phyloP scores from a whole-genome alignment of 2,888 invertebrate genomes.

The Acanthacorydalis orientalis region DNA sequence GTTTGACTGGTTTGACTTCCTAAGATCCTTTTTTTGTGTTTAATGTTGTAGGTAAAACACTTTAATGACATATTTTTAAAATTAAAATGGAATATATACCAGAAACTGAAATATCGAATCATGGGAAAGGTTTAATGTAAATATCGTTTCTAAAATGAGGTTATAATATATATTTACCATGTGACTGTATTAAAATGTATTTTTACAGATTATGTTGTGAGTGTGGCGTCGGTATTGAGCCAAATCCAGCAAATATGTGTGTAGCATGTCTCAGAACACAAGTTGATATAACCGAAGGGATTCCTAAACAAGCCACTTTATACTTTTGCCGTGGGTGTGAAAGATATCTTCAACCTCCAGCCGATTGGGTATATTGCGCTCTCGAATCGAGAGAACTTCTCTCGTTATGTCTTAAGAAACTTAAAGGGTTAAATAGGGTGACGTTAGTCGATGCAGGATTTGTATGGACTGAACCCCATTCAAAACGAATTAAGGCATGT shows the following conservation, averaged over 20 bases:
- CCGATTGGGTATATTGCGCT: constrained; percentile 69
- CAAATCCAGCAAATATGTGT: constrained; percentile 97
- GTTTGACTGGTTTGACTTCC: no score
- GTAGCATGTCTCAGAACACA: constrained; percentile 80
- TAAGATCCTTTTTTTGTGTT: no score
- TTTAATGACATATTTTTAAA: no score
- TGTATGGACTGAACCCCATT: constrained; percentile 98
- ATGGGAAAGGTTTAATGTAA: no score
- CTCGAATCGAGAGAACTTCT: constrained; percentile 86
- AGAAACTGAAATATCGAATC: no score
- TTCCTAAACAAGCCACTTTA: constrained; percentile 82
- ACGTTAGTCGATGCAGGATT: constrained; percentile 92
- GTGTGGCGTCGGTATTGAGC: constrained; percentile 80
- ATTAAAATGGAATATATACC: no score
- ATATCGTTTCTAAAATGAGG: no score
- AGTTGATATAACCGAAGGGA: constrained; percentile 90
- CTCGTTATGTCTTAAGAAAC: constrained; percentile 75
- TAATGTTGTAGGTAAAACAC: no score
- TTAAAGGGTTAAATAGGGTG: constrained; percentile 78
- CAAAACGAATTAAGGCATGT: constrained; percentile 79
- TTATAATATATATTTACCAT: no score
- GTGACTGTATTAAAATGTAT: no score
- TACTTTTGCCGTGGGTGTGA: constrained; percentile 89
- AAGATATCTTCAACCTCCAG: constrained; percentile 84
- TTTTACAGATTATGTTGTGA: constrained; percentile 70